Base-by-base conservation (phyloP, 1,140 invertebrate genomes). In the Tetragnatha versicolor region DNA sequence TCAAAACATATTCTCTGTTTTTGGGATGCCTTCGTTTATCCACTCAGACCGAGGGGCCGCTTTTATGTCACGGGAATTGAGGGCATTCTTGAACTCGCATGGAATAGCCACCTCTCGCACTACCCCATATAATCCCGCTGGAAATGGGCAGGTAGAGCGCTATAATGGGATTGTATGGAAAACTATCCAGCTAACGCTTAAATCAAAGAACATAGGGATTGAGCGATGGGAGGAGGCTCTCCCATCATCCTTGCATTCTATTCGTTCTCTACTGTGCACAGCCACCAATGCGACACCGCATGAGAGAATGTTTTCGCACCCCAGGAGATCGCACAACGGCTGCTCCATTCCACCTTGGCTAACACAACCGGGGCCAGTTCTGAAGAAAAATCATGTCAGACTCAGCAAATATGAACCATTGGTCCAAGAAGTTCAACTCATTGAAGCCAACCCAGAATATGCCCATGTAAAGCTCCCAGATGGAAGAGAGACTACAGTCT, bases 111-210 rank as follows among this genome's bases (percentile, higher is more conserved):
- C 66, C 10, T 81, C 78, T 42, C 31, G 63, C 60, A 80, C 77
- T 37, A 82, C 76, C 14, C 42, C 80, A 1, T 81, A 79, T 47
- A 79, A 81, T 53, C 79, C 81, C 27, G n/a, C 35, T 27, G 51
- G 79, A 3, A 81, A 81, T 66, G 78, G 72, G 29, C 79, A 81
- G 31, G 81, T 70, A 2, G 79, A 81, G 25, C 47, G 77, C 45
- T 81, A 63, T 25, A 82, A 82, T 66, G 79, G 66, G 12, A 83
- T 78, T 17, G 60, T 82, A 29, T 83, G 82, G 82, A 81, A 81
- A 53, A 79, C 80, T 51, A 47, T 80, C 2, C 47, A 25, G 20
- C 35, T 83, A 39, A 77, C 60, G 6, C 37, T 82, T 20, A 80
- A 61, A 25, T 27, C 55, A 3, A 49, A 79, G 17, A 63, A 63